Conservation (phyloP, 2,888 invertebrate genomes). For the Phalera bucephala region DNA sequence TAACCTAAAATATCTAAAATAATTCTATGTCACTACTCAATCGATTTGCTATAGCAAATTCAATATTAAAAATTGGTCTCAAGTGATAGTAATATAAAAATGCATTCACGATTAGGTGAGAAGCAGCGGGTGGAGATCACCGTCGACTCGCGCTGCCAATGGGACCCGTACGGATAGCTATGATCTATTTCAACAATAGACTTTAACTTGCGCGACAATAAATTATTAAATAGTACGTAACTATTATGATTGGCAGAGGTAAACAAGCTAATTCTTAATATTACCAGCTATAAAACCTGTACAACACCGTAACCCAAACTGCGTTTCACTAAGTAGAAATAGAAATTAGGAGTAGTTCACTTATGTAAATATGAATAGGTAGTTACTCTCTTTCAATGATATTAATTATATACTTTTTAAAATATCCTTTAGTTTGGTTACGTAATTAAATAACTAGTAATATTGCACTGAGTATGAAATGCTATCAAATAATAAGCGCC, state of each 20-base stretch:
- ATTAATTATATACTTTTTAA: constrained; percentile 73
- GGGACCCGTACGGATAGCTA: constrained; percentile 73
- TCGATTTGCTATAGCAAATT: constrained; percentile 77
- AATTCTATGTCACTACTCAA: constrained; percentile 78
- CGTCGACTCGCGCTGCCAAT: constrained; percentile 32
- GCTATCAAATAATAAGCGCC: constrained; percentile 83
- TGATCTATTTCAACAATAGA: constrained; percentile 81
- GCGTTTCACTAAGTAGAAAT: constrained; percentile 67
- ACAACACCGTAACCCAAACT: constrained; percentile 81
- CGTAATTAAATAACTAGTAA: constrained; percentile 84
- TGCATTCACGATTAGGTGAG: constrained; percentile 69
- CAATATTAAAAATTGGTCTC: constrained; percentile 80
- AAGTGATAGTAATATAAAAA: constrained; percentile 74
- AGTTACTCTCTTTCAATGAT: constrained; percentile 77
- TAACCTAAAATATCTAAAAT: constrained; percentile 82
- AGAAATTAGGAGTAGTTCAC: constrained; percentile 71
- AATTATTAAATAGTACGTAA: constrained; percentile 80
- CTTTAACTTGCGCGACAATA: constrained; percentile 78
- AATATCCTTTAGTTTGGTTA: constrained; percentile 84
- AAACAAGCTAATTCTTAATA: constrained; percentile 80
- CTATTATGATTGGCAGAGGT: constrained; percentile 83
- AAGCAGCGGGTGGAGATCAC: constrained; percentile 56
- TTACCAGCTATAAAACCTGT: constrained; percentile 83
- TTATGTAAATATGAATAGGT: constrained; percentile 80
- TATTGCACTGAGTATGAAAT: constrained; percentile 85